Conservation (phyloP, 2,888 invertebrate genomes). For the Protonemura montana region DNA sequence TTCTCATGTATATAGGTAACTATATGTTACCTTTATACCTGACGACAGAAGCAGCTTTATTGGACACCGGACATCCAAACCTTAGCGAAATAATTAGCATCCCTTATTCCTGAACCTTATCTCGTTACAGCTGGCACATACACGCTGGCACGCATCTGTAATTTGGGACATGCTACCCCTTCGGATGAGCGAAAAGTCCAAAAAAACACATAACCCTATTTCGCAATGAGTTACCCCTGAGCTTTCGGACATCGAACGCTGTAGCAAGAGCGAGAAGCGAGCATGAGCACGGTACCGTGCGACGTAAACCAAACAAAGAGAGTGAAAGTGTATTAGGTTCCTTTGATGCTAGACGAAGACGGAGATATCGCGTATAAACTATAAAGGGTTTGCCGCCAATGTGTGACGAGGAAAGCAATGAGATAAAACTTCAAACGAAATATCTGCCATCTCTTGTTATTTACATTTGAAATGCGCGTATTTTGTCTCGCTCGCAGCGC, state of each 20-base stretch:
- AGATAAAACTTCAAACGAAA: constrained; percentile 12
- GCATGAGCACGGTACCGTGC: background rate
- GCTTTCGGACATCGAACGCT: background rate
- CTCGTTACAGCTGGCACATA: background rate
- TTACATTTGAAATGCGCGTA: background rate
- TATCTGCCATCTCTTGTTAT: background rate
- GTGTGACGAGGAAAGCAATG: constrained; percentile 12
- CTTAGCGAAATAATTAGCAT: background rate
- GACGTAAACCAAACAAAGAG: background rate
- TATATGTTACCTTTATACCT: too few relatives aligned
- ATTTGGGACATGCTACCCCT: background rate
- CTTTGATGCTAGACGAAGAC: constrained; percentile 7
- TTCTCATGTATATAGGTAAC: too few relatives aligned
- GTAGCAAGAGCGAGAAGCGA: background rate
- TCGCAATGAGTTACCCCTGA: background rate
- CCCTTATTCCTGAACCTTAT: background rate
- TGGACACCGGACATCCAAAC: background rate
- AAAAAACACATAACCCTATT: background rate
- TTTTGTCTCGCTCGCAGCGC: constrained; percentile 12
- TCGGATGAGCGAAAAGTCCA: background rate
- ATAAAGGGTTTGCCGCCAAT: constrained; percentile 12
- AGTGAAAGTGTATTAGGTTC: background rate
- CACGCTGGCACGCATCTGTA: background rate
- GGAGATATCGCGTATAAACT: background rate
- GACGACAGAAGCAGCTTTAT: background rate